These are phyloP conservation scores for Osedax frankpressi DNA, from an alignment of 2,888 invertebrate genomes.

Conservation along the genomic window DNA sequence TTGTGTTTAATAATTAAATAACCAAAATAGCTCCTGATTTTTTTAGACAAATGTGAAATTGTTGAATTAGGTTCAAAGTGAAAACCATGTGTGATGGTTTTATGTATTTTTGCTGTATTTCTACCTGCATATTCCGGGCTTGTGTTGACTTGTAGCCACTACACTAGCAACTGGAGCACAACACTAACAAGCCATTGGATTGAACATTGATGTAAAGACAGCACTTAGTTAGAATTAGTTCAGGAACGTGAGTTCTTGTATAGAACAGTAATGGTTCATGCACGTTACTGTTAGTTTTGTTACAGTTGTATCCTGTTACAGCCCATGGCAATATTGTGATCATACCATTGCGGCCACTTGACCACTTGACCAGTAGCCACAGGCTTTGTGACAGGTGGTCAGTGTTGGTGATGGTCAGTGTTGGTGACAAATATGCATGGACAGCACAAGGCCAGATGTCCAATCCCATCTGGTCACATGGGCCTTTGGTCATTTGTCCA, in stretches of 20 bases:
- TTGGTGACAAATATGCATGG: constrained; percentile 5
- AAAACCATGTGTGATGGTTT: neutral
- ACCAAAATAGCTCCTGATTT: neutral
- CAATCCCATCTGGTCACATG: constrained; percentile 2
- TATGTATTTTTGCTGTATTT: neutral
- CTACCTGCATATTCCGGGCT: neutral
- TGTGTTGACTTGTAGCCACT: neutral
- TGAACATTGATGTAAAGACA: neutral
- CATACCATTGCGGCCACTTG: no score
- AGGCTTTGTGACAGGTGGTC: constrained; percentile 5
- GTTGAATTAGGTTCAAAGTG: neutral
- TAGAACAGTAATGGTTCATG: neutral
- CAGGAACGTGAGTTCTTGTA: neutral
- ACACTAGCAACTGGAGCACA: neutral
- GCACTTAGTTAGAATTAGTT: neutral
- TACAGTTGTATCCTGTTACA: neutral
- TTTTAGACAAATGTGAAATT: no score
- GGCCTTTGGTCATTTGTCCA: neutral
- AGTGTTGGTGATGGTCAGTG: no score
- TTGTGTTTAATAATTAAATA: neutral
- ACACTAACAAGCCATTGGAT: constrained; percentile 1
- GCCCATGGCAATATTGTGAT: neutral
- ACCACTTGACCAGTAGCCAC: neutral
- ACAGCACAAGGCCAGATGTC: neutral
- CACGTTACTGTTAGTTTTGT: no score